Base-by-base conservation (phyloP, 1,140 invertebrate genomes). In the Hyles euphorbiae region DNA sequence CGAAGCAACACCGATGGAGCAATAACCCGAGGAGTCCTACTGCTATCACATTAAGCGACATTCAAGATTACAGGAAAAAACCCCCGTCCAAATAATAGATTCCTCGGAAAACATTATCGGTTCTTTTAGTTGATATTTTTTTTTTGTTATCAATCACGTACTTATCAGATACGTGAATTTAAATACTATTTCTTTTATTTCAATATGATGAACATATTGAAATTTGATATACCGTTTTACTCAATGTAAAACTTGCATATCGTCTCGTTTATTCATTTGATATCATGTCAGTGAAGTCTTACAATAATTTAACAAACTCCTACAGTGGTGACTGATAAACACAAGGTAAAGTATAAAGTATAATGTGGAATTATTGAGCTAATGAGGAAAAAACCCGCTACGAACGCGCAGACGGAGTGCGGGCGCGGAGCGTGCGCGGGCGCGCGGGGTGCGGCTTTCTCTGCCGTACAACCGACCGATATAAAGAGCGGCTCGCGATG, bases 361-460 rank as follows among this genome's bases (percentile, higher is more conserved):
- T 64, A 62, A 63, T 77, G 75, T 74, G 68, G 77, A 83, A 80
- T 81, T 83, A 82, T 77, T 71, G 68, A 76, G 72, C 70, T 83
- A 84, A 84, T 75, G 80, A 88, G 86, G 86, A 88, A 88, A 88
- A 88, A 87, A 87, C 86, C 85, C 81, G 79, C 77, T 79, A 76
- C 64, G 63, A 72, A 70, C 69, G 70, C 65, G 72, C 68, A 68
- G 76, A 67, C 70, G 64, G 52, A 59, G 78, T 72, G 78, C 73
- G 74, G 78, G 68, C 71, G 78, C 67, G 81, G 77, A 81, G 76
- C 67, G 78, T 65, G 83, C 74, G 86, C 73, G 74, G 78, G 68
- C 71, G 78, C 67, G 81, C 78, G 82, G 76, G 68, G 79, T 65
- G 83, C 74, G 86, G 83, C 83, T 87, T 87, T 86, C 83, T 83